Base-by-base conservation (phyloP, 2,113 vertebrate species). In the Macrotus californicus region DNA sequence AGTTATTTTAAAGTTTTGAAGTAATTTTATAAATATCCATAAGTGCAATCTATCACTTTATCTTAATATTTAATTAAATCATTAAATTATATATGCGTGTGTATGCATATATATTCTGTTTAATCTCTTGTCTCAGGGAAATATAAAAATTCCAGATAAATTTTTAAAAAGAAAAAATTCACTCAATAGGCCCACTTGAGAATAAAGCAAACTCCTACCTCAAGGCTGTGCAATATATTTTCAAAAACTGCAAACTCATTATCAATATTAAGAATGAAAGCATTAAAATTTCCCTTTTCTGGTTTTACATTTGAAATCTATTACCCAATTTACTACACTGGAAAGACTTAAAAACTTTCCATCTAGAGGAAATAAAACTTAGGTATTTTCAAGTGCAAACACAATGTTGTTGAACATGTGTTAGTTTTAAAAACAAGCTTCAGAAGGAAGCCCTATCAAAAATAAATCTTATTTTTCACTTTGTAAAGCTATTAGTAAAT, bases 261-360 rank as follows among this genome's bases (percentile, higher is more conserved):
- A 84, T 41, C 89, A 95, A 83, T 48, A 26, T 66, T 80, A 94
- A 64, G 46, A 87, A 87, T 90, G 73, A 93, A 87, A 85, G 46
- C 88, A 87, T 76, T 59, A 76, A 83, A 82, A 67, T 54, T 75
- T 36, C 43, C 66, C 29, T 64, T 77, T 91, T 94, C n/a, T 91
- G 12, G 69, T 93, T 80, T 84, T 81, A 93, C 46, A 90, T 43
- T 67, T 81, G 75, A 94, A 96, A 72, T 29, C 76, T 84, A 92
- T 93, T 87, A 95, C 3, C 72, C 31, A 81, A 52, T 34, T 80
- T 67, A 80, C 70, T 4, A 34, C 0, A 36, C 39, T 50, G 73
- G 26, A 46, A 93, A 80, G 43, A 84, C 59, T 61, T 93, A 18
- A 85, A 84, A 76, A 72, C 66, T 79, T 91, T 80, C 64, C n/a